Conservation (phyloP, 2,113 vertebrate genomes). For the Myotis yumanensis region DNA sequence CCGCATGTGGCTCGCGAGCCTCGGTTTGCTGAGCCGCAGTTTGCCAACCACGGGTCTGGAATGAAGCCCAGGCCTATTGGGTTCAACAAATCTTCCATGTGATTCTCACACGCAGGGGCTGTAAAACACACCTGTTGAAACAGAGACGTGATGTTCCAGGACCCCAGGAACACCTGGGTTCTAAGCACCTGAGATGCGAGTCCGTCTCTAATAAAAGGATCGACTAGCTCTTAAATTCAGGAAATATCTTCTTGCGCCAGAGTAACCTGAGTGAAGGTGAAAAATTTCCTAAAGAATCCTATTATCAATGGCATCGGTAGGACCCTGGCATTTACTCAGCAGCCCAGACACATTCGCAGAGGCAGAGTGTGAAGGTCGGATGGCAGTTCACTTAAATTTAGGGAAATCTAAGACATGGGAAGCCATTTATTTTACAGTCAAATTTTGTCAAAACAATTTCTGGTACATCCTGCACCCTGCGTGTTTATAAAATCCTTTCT, state of each 20-base stretch:
- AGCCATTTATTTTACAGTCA: conserved; percentile 31
- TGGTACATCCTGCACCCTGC: neutral
- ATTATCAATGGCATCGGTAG: neutral
- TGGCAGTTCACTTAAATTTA: neutral
- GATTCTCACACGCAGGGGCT: neutral
- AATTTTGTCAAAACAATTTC: conserved; percentile 28
- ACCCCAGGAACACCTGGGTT: neutral
- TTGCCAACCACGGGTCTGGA: neutral
- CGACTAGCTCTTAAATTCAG: neutral
- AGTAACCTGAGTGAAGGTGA: neutral
- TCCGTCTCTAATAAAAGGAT: neutral
- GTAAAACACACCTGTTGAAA: neutral
- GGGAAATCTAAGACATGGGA: neutral
- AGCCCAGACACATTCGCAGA: neutral
- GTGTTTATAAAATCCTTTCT: conserved; percentile 66
- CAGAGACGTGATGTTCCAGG: neutral
- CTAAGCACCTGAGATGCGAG: neutral
- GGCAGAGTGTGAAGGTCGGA: neutral
- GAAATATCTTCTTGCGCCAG: neutral
- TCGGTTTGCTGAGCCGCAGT: too few species aligned
- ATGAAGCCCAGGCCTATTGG: neutral
- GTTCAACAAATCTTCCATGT: neutral
- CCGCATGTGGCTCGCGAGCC: too few species aligned
- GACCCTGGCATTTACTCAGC: neutral
- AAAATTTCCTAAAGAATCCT: neutral